Base-by-base conservation (phyloP, 2,797 vertebrate species). In the Halcyon chelicuti region DNA sequence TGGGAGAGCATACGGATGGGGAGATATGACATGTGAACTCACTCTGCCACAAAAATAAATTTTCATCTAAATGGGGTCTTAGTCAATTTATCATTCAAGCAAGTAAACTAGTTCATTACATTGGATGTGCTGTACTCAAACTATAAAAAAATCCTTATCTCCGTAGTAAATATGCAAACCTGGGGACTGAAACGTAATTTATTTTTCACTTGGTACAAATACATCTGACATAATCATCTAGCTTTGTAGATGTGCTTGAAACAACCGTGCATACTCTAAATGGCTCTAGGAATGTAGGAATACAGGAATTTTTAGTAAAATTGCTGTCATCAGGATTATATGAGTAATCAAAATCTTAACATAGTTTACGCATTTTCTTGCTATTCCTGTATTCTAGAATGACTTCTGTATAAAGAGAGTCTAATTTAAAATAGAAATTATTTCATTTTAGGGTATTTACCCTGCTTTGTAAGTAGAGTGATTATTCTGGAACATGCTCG, bases 401-500 rank as follows among this genome's bases (percentile, higher is more conserved):
- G 40, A 71, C 23, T 94, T 25, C 15, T 93, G 49, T 80, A 47
- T 61, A 86, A 63, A 76, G 29, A 57, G 14, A 61, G 29, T 37
- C 46, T 86, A 58, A 87, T 86, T 85, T 74, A 49, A 42, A 94
- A 80, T 37, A 95, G 29, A 77, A 89, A 71, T 83, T 31, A 80
- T 92, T 96, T 92, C 40, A 13, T 87, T 92, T 91, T 73, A 88
- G 78, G 42, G 57, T 93, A 83, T 87, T 92, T 94, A 86, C 75
- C 26, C 65, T 83, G 80, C 37, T 91, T 92, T 91, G 57, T 58
- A 88, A 91, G 67, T 71, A 71, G 47, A 61, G 40, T 57, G 73
- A 94, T 96, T 94, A 93, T 92, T 86, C 89, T 89, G 72, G 65
- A 92, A 93, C 85, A 62, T 46, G 54, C 61, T 96, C 61, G 68